Percentiles rank a stretch among this genome's conserved stretches.
Conservation (phyloP, 2,113 vertebrate species). For the Plecturocebus donacophilus region DNA sequence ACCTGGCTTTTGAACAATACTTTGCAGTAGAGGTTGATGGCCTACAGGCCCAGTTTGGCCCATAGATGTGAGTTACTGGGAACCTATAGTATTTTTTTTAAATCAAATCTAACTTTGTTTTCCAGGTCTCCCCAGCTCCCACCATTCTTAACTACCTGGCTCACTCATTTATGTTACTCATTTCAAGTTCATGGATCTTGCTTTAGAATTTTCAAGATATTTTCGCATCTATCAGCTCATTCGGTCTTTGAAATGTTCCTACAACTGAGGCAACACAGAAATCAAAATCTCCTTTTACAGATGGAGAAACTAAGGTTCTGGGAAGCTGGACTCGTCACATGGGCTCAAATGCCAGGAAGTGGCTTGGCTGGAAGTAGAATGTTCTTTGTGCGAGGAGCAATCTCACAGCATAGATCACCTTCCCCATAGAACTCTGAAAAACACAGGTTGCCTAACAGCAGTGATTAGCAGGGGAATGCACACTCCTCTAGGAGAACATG, state of each 20-base stretch:
- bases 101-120: not conserved
- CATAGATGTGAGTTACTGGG: not conserved
- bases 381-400: not conserved
- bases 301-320: not conserved
- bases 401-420: not conserved
- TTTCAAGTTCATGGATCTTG: not conserved
- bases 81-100: not conserved
- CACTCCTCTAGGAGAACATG: not conserved
- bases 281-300: not conserved
- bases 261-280: not conserved
- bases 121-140: not conserved
- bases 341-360: not conserved
- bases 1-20: not conserved
- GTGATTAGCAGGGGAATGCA: rapidly evolving
- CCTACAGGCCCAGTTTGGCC: not conserved
- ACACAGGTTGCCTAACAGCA: not conserved
- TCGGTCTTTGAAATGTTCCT: not conserved
- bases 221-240: not conserved
- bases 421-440: not conserved
- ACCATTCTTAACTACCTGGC: not conserved
- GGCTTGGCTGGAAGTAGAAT: not conserved
- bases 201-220: not conserved
- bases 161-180: not conserved
- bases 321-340: not conserved
- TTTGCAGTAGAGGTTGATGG: not conserved